Base-by-base conservation (phyloP, 2,113 vertebrate genomes). In the Danionella cerebrum region DNA sequence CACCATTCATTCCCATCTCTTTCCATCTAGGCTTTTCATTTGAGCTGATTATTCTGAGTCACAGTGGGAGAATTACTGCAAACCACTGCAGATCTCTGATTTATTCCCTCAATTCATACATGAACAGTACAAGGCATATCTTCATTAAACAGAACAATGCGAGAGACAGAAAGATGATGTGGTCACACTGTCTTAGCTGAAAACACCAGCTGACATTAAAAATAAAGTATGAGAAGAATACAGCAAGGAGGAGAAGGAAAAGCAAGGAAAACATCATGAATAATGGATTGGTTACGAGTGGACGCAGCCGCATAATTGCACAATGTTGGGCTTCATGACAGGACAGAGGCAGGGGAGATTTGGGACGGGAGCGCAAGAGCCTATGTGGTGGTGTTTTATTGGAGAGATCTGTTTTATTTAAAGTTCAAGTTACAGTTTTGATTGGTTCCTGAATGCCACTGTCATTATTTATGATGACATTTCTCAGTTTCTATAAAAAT, bases 401-500 rank as follows among this genome's bases (percentile, higher is more conserved):
- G 21, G 16, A 52, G n/a, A 19, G 4, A 25, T 68, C 8, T 31
- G 18, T 19, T 24, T 57, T 39, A 38, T 50, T 48, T 27, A 68
- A 35, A 18, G 35, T 69, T 35, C 21, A 69, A 10, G 22, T 51
- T 58, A 48, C 21, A 25, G 14, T 25, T 68, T 19, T 9, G 33
- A 38, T 57, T 50, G 25, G 27, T 22, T 60, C 29, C 9, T 69
- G 44, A 51, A 24, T 22, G 35, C 42, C 25, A 51, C 25, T 42
- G 36, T 62, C 45, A 16, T 55, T 44, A 64, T 64, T 33, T 68
- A 48, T 38, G 47, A 24, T 67, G 57, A 41, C 57, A 69, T 68
- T 68, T 63, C 44, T 73, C 24, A 50, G 24, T 68, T 57, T 64
- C 6, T 68, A 41, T 55, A 57, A 68, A 39, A n/a, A n/a, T n/a